A percentile compares a stretch with the other conserved stretches of the same genome.
Conservation (phyloP, 2,888 invertebrate genomes). For the Eledone cirrhosa region DNA sequence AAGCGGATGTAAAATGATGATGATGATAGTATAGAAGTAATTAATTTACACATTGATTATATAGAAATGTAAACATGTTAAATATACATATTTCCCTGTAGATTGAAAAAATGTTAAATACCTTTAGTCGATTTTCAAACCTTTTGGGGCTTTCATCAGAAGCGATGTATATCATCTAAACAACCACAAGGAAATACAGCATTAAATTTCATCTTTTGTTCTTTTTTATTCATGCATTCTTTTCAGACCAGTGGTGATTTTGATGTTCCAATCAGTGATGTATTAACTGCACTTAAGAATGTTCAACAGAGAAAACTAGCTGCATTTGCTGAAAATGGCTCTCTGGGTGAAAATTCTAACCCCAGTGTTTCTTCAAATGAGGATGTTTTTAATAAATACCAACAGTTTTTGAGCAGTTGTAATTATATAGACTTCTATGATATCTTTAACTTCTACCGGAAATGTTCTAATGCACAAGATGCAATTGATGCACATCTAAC, state of each 20-base stretch:
- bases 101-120: too few species aligned
- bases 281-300: background rate
- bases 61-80: too few species aligned
- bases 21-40: too few species aligned
- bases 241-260: slow-evolving; percentile 11
- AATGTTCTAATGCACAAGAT: background rate
- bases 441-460: slow-evolving; percentile 1
- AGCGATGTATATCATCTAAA: too few species aligned
- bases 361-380: background rate
- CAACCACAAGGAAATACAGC: too few species aligned
- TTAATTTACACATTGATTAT: too few species aligned
- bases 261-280: slow-evolving; percentile 9
- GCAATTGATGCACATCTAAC: background rate
- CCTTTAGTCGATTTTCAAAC: too few species aligned
- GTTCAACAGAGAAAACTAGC: background rate
- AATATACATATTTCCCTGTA: too few species aligned
- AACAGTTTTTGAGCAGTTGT: background rate
- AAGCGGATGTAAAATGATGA: too few species aligned
- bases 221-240: background rate
- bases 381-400: slow-evolving; percentile 15
- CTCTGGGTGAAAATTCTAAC: too few species aligned
- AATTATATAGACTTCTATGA: slow-evolving; percentile 13
- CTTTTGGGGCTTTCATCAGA: too few species aligned
- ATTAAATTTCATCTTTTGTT: background rate
- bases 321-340: too few species aligned